Base-by-base conservation (phyloP, 2,888 invertebrate genomes). In the Sarcophaga caerulescens region DNA sequence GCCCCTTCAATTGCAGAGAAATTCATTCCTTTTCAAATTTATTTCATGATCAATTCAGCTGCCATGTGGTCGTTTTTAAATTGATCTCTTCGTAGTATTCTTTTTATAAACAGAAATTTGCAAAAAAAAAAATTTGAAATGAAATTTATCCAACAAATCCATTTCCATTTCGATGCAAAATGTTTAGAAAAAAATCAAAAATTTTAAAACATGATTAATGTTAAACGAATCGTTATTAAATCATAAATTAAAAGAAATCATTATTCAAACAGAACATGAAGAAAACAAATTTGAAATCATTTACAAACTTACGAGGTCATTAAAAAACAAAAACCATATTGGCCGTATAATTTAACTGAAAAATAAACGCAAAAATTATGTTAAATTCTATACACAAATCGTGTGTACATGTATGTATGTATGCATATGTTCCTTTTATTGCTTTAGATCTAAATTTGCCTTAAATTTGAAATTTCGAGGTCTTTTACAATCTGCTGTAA, bases 241-340 rank as follows among this genome's bases (percentile, higher is more conserved):
- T 35, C 35, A 35, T 35, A 35, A 35, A 35, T 35, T 35, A 35
- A 35, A 35, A 35, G 35, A 35, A 35, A 35, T 35, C 35, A 35
- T 35, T 35, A 35, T 35, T 35, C 35, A 10, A 35, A 8, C 35
- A 35, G 47, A 47, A 47, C 23, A 68, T 19, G 23, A 47, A 14
- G 21, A 47, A 47, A 68, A 66, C 10, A 4, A 65, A 65, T 44
- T 66, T 66, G 19, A 44, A 66, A 66, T 45, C 45, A 68, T 68
- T 68, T 47, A 47, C 68, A 68, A 68, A 47, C 21, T 68, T 68
- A 23, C 21, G 68, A 68, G 68, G 68, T 68, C 68, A 23, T 68
- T 68, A 68, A 47, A 21, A 21, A 47, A 45, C 14, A 68, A 68
- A 47, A 23, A 68, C 45, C 68, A 68, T 23, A 68, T 68, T 47